A percentile compares a stretch with the other conserved stretches of the same genome.
phyloP scores from a whole-genome alignment of 2,888 invertebrate genomes.

The Notocelia uddmanniana region DNA sequence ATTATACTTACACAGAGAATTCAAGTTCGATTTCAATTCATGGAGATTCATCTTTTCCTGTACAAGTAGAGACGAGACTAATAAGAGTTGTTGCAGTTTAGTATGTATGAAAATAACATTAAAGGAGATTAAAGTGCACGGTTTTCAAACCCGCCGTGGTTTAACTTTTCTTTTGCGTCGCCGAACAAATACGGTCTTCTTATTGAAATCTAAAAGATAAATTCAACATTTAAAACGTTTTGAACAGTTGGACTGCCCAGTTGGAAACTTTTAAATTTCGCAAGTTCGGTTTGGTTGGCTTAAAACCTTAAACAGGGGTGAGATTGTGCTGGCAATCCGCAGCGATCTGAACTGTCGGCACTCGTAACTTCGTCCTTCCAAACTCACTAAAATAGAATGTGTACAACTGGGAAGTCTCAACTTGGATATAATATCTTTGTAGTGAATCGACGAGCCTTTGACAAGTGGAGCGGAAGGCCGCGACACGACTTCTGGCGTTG shows the following conservation, averaged over 20 bases:
- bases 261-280: conserved; percentile 33
- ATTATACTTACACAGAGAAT: conserved; percentile 46
- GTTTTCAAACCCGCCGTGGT: conserved; percentile 3
- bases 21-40: conserved; percentile 16
- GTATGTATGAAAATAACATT: background rate
- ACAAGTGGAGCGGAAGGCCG: conserved; percentile 52
- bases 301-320: conserved; percentile 48
- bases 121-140: conserved; percentile 1
- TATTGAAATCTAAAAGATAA: conserved; percentile 29
- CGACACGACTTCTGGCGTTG: conserved; percentile 46
- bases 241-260: conserved; percentile 20
- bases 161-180: conserved; percentile 22
- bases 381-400: conserved; percentile 53
- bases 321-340: conserved; percentile 50
- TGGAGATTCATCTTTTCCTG: background rate
- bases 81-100: background rate
- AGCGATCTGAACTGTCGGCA: conserved; percentile 47
- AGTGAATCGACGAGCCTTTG: conserved; percentile 56
- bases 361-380: conserved; percentile 52
- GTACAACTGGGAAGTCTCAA: conserved; percentile 49
- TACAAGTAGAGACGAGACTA: background rate
- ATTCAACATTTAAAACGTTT: conserved; percentile 29
- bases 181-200: conserved; percentile 16
- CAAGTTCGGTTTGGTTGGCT: conserved; percentile 42
- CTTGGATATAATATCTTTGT: conserved; percentile 55